Evolutionary conservation across 2,888 invertebrate species (phyloP).

Genomic region (Hydriomena furcata): DNA sequence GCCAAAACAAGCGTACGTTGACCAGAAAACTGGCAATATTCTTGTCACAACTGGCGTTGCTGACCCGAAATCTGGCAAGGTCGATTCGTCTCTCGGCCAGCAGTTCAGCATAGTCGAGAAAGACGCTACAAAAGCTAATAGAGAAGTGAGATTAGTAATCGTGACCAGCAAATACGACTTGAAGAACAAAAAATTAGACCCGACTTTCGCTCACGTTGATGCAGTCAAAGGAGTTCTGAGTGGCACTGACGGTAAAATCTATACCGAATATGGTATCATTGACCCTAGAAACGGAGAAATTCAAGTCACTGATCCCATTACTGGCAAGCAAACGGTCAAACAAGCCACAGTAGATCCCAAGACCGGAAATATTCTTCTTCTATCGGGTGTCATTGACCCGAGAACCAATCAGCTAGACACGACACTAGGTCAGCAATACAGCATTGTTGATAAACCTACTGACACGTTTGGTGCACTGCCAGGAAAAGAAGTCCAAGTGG

Average conservation of each 20-base stretch:
- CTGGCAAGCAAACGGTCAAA: conserved; percentile 72
- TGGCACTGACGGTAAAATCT: conserved; percentile 86
- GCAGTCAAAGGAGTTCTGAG: conserved; percentile 75
- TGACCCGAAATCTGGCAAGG: conserved; percentile 86
- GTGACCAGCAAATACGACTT: conserved; percentile 85
- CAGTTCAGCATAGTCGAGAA: conserved; percentile 86
- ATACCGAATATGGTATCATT: conserved; percentile 84
- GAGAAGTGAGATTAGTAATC: conserved; percentile 82
- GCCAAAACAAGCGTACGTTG: conserved; percentile 87
- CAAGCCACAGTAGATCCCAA: conserved; percentile 75
- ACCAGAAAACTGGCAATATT: conserved; percentile 87
- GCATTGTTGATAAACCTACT: conserved; percentile 84
- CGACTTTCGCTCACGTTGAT: conserved; percentile 79
- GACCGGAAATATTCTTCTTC: conserved; percentile 78
- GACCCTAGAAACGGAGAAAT: conserved; percentile 85
- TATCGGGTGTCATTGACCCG: conserved; percentile 83
- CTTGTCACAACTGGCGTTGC: conserved; percentile 85
- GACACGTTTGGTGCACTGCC: conserved; percentile 66
- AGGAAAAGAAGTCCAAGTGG: conserved; percentile 81
- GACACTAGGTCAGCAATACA: conserved; percentile 83
- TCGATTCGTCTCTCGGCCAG: conserved; percentile 86
- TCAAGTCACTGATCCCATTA: conserved; percentile 66
- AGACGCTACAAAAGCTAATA: conserved; percentile 86
- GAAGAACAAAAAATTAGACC: conserved; percentile 76
- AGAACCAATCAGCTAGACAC: conserved; percentile 83